Conservation (phyloP, 2,113 vertebrate species). For the Arothron firmamentum region DNA sequence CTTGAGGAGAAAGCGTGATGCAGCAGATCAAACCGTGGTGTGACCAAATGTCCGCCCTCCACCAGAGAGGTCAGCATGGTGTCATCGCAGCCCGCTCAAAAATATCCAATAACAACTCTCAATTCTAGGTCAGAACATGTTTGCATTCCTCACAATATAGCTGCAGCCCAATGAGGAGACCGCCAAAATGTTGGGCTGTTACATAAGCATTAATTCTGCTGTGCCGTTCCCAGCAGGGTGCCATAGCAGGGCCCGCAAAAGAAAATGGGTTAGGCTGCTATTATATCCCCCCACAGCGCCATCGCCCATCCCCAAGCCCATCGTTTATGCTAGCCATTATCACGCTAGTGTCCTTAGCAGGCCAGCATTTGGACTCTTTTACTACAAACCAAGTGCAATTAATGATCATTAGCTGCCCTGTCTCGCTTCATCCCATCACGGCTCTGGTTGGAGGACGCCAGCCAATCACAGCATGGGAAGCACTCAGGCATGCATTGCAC, state of each 20-base stretch:
- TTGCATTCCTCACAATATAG: constrained; percentile 24
- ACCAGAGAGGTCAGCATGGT: neutral
- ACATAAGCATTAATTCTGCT: constrained; percentile 65
- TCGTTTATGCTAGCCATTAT: constrained; percentile 55
- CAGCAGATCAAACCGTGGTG: constrained; percentile 11
- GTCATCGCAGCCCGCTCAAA: constrained; percentile 34
- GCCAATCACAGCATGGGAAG: constrained; percentile 76
- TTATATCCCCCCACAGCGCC: constrained; percentile 59
- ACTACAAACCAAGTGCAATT: constrained; percentile 88
- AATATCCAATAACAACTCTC: constrained; percentile 44
- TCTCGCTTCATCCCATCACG: constrained; percentile 84
- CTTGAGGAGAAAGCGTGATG: constrained; percentile 27
- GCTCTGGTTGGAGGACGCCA: constrained; percentile 67
- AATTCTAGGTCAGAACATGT: constrained; percentile 59
- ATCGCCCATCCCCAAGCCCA: constrained; percentile 28
- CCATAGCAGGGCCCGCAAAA: constrained; percentile 54
- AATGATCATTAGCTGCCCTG: constrained; percentile 96
- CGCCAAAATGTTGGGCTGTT: constrained; percentile 69
- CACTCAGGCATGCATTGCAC: constrained; percentile 80
- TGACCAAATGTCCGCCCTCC: constrained; percentile 1
- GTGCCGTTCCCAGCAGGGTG: constrained; percentile 49
- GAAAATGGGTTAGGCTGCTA: constrained; percentile 70
- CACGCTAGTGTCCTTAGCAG: constrained; percentile 77
- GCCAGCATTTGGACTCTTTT: constrained; percentile 81
- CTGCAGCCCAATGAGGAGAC: constrained; percentile 27